Conservation (phyloP, 2,888 invertebrate genomes). For the Osmoderma eremita region DNA sequence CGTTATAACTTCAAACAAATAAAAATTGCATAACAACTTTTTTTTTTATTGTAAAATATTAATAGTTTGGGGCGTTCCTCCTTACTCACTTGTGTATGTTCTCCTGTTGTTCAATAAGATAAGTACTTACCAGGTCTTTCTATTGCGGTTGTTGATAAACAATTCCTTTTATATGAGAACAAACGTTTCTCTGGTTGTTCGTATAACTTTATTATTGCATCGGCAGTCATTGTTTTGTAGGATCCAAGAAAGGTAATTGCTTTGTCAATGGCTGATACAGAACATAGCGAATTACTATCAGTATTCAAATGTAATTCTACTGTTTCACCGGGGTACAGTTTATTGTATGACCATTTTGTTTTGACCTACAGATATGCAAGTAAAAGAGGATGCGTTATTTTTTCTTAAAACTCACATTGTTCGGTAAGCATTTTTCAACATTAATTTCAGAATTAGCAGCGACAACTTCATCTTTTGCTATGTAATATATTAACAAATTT, state of each 20-base stretch:
- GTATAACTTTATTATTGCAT: constrained; percentile 52
- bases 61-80: too few relatives aligned
- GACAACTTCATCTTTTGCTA: constrained; percentile 66
- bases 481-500: constrained; percentile 68
- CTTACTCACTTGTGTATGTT: too few relatives aligned
- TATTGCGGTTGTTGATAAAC: constrained; percentile 17
- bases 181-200: constrained; percentile 37
- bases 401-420: constrained; percentile 61
- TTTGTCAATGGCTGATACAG: constrained; percentile 69
- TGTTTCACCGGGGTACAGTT: constrained; percentile 65
- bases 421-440: constrained; percentile 68
- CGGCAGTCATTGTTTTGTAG: constrained; percentile 48
- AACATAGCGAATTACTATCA: constrained; percentile 68
- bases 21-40: too few relatives aligned
- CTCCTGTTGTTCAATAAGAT: too few relatives aligned
- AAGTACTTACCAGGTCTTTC: constrained; percentile 30
- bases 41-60: too few relatives aligned
- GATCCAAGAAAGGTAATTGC: constrained; percentile 64
- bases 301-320: constrained; percentile 66
- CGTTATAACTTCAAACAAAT: too few relatives aligned
- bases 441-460: constrained; percentile 66
- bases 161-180: constrained; percentile 23
- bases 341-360: constrained; percentile 63
- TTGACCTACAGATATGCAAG: constrained; percentile 53
- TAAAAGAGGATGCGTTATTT: neutral